Conservation (phyloP, 2,113 vertebrate genomes). For the Leucopternis melanops region DNA sequence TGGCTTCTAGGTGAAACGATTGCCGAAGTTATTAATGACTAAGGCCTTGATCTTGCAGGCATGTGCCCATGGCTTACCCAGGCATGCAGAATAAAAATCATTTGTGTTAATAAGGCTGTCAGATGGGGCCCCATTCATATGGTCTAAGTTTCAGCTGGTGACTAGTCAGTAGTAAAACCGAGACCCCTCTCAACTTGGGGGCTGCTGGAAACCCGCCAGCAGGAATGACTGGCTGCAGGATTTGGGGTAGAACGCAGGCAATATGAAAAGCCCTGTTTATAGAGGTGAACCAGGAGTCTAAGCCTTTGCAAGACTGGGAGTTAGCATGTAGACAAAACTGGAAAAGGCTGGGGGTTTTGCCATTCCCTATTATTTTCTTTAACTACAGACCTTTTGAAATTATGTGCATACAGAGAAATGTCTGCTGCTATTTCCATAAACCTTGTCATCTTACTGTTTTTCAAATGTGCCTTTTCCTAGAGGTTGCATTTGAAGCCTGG, state of each 20-base stretch:
- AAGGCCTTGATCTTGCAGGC: constrained; percentile 44
- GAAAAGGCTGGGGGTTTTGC: not conserved
- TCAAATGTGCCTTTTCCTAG: not conserved
- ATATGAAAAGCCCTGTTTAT: not conserved
- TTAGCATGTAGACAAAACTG: not conserved
- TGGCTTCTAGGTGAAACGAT: constrained; percentile 49
- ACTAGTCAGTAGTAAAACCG: not conserved
- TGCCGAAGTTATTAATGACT: constrained; percentile 50
- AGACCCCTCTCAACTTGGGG: not conserved
- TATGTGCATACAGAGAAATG: not conserved
- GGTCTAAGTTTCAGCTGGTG: not conserved
- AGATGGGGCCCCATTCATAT: not conserved
- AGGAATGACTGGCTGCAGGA: not conserved
- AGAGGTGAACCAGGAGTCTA: not conserved
- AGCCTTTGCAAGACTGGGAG: not conserved
- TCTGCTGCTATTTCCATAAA: not conserved
- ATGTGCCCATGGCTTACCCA: constrained; percentile 50
- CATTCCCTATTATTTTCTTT: not conserved
- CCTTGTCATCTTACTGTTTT: not conserved
- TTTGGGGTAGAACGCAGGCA: not conserved
- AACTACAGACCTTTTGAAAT: not conserved
- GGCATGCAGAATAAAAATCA: constrained; percentile 15
- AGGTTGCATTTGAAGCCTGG: not conserved
- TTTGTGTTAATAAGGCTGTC: constrained; percentile 55
- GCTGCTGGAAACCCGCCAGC: not conserved